Evolutionary conservation across 1,140 invertebrate species (phyloP).

Genomic region (Dufourea novaeangliae): DNA sequence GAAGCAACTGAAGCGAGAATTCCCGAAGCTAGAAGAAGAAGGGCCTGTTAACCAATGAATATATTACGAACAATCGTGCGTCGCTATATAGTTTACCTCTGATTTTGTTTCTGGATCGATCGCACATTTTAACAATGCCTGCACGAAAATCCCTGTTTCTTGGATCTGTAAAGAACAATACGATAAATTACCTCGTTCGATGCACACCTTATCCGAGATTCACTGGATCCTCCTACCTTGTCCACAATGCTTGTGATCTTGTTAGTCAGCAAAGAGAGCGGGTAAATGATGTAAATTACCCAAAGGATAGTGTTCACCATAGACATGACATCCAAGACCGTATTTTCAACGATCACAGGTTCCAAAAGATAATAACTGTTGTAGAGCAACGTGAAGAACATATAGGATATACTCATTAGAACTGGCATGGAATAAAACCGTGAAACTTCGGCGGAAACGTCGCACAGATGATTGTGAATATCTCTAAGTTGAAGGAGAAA

Average conservation of each 20-base stretch:
- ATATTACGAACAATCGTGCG: neutral
- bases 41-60: neutral
- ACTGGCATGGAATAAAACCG: slow-evolving; percentile 54
- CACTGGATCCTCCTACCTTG: slow-evolving; percentile 47
- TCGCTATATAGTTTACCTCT: slow-evolving; percentile 43
- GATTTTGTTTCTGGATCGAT: neutral
- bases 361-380: slow-evolving; percentile 59
- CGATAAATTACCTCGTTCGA: too few relatives aligned
- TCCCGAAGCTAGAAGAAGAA: slow-evolving; percentile 75
- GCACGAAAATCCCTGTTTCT: neutral
- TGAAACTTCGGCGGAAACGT: slow-evolving; percentile 42
- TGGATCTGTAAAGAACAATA: neutral
- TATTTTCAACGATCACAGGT: slow-evolving; percentile 31
- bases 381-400: slow-evolving; percentile 49
- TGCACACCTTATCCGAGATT: neutral
- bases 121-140: neutral
- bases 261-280: slow-evolving; percentile 49
- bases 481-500: slow-evolving; percentile 25
- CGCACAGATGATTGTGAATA: slow-evolving; percentile 34
- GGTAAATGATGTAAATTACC: slow-evolving; percentile 43
- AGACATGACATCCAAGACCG: neutral
- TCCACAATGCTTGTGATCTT: slow-evolving; percentile 42
- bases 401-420: slow-evolving; percentile 34
- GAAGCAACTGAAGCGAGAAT: slow-evolving; percentile 80
- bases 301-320: slow-evolving; percentile 41